A percentile compares a stretch with the other conserved stretches of the same genome.
These are phyloP conservation scores for Macrosiphum euphorbiae DNA, from an alignment of 2,888 invertebrate genomes.

Conservation along the genomic window DNA sequence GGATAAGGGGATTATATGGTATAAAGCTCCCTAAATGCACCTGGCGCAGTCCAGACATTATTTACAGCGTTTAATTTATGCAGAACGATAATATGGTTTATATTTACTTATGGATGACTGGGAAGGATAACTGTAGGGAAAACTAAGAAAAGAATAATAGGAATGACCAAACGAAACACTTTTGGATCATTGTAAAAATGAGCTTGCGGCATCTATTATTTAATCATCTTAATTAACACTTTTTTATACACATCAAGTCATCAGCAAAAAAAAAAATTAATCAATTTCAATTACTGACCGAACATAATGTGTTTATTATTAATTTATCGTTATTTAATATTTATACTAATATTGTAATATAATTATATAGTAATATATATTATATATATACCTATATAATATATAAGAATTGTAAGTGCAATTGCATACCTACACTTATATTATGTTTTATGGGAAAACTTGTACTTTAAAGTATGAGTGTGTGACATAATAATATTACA, in stretches of 20 bases:
- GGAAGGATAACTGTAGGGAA: not conserved
- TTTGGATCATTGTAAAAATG: conserved; percentile 9
- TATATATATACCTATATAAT: not conserved
- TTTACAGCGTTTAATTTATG: conserved; percentile 58
- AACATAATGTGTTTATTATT: not conserved
- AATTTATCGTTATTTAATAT: not conserved
- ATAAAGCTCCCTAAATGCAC: conserved; percentile 56
- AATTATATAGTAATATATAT: not conserved
- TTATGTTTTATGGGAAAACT: not conserved
- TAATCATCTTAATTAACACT: not conserved
- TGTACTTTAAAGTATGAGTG: not conserved
- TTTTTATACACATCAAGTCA: not conserved
- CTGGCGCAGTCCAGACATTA: conserved; percentile 54
- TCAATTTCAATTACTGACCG: not conserved
- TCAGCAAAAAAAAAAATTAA: not conserved
- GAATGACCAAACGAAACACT: not conserved
- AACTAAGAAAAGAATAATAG: not conserved
- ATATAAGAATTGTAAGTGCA: not conserved
- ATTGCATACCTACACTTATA: not conserved
- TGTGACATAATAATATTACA: not conserved
- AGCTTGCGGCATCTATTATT: not conserved
- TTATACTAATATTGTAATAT: not conserved
- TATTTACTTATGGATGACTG: conserved; percentile 19
- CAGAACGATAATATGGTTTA: conserved; percentile 51
- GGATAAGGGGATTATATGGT: conserved; percentile 52